A percentile compares a stretch with the other conserved stretches of the same genome.
These are phyloP conservation scores for Emmelina monodactyla DNA, from an alignment of 2,888 invertebrate genomes.

Conservation along the genomic window DNA sequence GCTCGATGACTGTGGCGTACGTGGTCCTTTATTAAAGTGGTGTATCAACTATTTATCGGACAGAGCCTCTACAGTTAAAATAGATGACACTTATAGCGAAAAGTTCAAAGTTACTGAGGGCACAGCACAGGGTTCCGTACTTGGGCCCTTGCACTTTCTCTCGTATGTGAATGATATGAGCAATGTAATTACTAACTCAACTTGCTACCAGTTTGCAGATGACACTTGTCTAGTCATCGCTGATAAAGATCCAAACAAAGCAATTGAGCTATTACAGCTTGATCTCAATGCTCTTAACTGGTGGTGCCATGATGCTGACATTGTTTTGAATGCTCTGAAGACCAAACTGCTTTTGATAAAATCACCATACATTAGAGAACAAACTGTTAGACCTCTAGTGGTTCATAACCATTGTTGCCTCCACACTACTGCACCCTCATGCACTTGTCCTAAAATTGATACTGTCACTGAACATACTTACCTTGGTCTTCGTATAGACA, in stretches of 20 bases:
- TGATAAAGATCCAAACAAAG: too few species aligned
- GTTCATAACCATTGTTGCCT: constrained; percentile 10
- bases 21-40: constrained; percentile 5
- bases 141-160: constrained; percentile 6
- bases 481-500: background rate
- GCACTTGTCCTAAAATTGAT: background rate
- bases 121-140: constrained; percentile 10
- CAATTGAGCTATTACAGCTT: too few species aligned
- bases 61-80: background rate
- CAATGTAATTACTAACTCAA: constrained; percentile 6
- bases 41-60: constrained; percentile 9
- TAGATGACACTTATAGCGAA: background rate
- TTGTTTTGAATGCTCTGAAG: constrained; percentile 11
- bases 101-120: background rate
- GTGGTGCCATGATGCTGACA: constrained; percentile 12
- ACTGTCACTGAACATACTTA: background rate
- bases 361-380: constrained; percentile 5
- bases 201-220: constrained; percentile 14
- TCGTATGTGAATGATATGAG: constrained; percentile 13
- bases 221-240: constrained; percentile 12
- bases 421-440: background rate
- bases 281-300: constrained; percentile 6
- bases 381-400: constrained; percentile 1
- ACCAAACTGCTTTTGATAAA: constrained; percentile 12
- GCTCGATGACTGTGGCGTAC: constrained; percentile 8